phyloP scores from a whole-genome alignment of 2,888 invertebrate genomes.

The Nemoura dubitans region DNA sequence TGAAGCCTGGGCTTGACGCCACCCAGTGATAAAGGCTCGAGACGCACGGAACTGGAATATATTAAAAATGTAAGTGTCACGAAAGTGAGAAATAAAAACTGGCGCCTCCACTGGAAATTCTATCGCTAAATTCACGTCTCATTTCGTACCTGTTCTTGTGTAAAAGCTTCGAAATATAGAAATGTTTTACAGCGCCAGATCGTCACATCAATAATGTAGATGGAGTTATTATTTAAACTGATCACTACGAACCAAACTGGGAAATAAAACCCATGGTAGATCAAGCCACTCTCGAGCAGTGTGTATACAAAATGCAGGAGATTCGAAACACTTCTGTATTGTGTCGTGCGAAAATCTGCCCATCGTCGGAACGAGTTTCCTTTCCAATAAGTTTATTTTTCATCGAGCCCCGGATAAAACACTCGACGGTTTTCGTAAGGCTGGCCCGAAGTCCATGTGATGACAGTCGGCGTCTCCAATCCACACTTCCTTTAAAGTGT shows the following conservation, averaged over 20 bases:
- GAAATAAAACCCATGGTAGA: neutral
- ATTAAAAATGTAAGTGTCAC: neutral
- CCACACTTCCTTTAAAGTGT: constrained; percentile 27
- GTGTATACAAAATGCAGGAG: neutral
- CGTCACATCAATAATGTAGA: neutral
- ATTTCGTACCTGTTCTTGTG: neutral
- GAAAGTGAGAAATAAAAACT: neutral
- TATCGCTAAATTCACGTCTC: neutral
- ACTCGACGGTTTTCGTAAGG: neutral
- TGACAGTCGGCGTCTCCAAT: neutral
- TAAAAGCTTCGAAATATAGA: neutral
- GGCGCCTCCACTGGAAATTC: neutral
- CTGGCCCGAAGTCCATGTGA: neutral
- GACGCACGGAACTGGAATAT: neutral
- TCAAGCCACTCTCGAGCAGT: neutral
- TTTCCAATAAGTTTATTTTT: neutral
- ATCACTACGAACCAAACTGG: neutral
- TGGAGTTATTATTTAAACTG: neutral
- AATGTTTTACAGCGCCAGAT: neutral
- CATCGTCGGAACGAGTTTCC: neutral
- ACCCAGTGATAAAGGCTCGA: neutral
- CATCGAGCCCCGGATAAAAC: neutral
- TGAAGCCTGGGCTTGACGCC: neutral
- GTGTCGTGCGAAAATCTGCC: neutral
- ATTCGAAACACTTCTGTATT: neutral